phyloP scores from a whole-genome alignment of 2,797 vertebrate species.

The Gymnocypris eckloni region DNA sequence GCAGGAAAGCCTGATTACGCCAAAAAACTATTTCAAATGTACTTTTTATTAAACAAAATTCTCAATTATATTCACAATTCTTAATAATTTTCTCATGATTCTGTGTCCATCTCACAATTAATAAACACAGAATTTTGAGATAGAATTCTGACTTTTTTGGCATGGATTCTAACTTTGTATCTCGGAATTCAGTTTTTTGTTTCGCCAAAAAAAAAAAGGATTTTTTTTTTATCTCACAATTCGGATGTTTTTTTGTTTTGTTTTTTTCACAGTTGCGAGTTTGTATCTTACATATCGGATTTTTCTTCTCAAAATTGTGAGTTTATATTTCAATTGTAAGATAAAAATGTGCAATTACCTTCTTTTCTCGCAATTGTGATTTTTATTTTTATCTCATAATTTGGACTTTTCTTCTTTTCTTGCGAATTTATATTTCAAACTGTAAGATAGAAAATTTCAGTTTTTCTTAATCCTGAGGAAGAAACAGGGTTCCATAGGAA shows the following conservation, averaged over 20 bases:
- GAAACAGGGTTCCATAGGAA: not conserved
- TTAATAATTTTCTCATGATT: too few species aligned
- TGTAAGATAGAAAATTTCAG: not conserved
- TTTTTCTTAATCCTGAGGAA: not conserved
- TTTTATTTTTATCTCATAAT: not conserved
- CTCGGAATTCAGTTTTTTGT: too few species aligned
- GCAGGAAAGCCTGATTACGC: too few species aligned
- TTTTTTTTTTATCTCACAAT: not conserved
- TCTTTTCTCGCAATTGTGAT: not conserved
- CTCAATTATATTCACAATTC: too few species aligned
- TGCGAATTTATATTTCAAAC: not conserved
- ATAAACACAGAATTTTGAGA: too few species aligned
- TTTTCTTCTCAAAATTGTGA: not conserved
- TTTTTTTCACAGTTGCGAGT: not conserved
- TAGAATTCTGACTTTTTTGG: too few species aligned
- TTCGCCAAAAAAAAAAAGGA: not conserved
- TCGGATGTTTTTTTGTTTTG: too few species aligned
- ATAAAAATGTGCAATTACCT: too few species aligned
- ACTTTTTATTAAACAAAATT: too few species aligned
- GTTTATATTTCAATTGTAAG: not conserved
- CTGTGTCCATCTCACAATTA: too few species aligned
- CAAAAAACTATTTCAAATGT: too few species aligned
- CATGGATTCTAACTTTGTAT: too few species aligned
- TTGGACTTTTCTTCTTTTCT: not conserved
- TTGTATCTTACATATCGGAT: not conserved